phyloP scores from a whole-genome alignment of 1,140 invertebrate species.

The Cotesia glomerata region DNA sequence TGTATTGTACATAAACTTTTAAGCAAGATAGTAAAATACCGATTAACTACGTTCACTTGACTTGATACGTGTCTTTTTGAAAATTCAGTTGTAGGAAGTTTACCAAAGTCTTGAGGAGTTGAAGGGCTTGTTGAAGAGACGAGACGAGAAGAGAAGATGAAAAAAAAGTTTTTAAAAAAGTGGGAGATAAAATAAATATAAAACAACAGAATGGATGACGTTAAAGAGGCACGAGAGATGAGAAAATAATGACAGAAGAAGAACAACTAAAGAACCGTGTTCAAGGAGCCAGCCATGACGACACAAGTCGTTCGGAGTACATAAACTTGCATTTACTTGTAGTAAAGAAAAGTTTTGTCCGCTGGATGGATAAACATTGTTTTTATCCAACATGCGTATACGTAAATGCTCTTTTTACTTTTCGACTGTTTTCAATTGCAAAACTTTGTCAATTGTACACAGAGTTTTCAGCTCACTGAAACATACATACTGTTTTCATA shows the following conservation, averaged over 20 bases:
- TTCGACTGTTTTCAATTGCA: slow-evolving; percentile 6
- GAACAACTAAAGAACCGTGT: slow-evolving; percentile 11
- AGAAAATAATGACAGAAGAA: slow-evolving; percentile 26
- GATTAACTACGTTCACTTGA: slow-evolving; percentile 9
- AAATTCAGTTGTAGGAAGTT: slow-evolving; percentile 20
- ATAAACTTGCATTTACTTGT: slow-evolving; percentile 23
- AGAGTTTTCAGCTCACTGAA: background rate
- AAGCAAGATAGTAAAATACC: slow-evolving; percentile 3
- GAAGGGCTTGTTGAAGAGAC: background rate
- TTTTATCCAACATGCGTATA: slow-evolving; percentile 21
- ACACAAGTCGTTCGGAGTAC: slow-evolving; percentile 23
- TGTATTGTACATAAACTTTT: background rate
- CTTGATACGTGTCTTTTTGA: slow-evolving; percentile 12
- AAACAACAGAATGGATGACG: slow-evolving; percentile 10
- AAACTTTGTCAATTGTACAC: slow-evolving; percentile 1
- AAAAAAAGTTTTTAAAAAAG: background rate
- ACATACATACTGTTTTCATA: background rate
- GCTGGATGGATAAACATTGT: slow-evolving; percentile 16
- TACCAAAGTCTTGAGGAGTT: slow-evolving; percentile 19
- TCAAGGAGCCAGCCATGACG: slow-evolving; percentile 1
- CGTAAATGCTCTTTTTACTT: slow-evolving; percentile 27
- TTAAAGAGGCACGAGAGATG: slow-evolving; percentile 23
- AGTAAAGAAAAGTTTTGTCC: slow-evolving; percentile 27
- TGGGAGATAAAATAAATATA: background rate
- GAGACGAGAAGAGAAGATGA: background rate